A percentile compares a stretch with the other conserved stretches of the same genome.
Evolutionary conservation across 2,113 vertebrate species (phyloP).

Genomic region (Garra rufa): DNA sequence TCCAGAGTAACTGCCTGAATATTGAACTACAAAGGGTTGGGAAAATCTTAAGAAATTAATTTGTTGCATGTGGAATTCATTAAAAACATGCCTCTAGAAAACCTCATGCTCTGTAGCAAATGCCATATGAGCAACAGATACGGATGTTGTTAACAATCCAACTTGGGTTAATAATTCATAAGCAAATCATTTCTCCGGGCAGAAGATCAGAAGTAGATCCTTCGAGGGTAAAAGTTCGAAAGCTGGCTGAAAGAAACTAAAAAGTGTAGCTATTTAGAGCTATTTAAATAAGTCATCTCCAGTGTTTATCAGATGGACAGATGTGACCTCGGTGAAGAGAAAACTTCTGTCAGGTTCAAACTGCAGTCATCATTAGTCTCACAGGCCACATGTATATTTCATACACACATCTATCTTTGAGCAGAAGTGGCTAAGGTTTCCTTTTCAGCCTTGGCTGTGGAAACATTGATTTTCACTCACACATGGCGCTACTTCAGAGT

Average conservation of each 20-base stretch:
- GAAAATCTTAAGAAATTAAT: neutral
- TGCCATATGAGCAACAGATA: neutral
- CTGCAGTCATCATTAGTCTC: slow-evolving; percentile 53
- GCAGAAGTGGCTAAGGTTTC: slow-evolving; percentile 56
- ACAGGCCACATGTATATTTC: slow-evolving; percentile 71
- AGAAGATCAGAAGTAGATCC: slow-evolving; percentile 2
- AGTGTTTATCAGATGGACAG: neutral
- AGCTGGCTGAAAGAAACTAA: neutral
- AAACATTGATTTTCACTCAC: slow-evolving; percentile 73
- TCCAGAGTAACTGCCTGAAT: neutral
- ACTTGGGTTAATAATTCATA: slow-evolving; percentile 45
- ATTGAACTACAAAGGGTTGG: neutral
- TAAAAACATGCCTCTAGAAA: neutral
- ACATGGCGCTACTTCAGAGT: slow-evolving; percentile 64
- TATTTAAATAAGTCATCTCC: neutral
- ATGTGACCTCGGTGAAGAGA: slow-evolving; percentile 61
- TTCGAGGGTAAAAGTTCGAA: slow-evolving; percentile 14
- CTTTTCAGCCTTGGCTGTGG: slow-evolving; percentile 60
- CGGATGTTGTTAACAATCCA: neutral
- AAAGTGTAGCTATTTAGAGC: slow-evolving; percentile 64
- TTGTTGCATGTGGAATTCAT: neutral
- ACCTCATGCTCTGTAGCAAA: neutral
- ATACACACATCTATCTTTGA: slow-evolving; percentile 60
- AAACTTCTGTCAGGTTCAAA: slow-evolving; percentile 55
- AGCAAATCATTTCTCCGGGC: neutral